Base-by-base conservation (phyloP, 2,888 invertebrate genomes). In the Coremacera marginata region DNA sequence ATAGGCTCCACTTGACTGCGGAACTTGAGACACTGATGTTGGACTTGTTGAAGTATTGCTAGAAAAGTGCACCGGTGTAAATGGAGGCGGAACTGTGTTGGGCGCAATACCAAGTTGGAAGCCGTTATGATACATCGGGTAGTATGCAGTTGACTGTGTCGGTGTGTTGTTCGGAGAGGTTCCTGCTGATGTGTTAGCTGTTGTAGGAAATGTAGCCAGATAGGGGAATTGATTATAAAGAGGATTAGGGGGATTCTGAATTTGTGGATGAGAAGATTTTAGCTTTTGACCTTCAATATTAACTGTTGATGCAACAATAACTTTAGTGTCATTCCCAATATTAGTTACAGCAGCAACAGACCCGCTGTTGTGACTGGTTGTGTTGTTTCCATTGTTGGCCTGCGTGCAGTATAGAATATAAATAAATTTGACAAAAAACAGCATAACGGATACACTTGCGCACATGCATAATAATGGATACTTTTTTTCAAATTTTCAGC, bases 71-170 rank as follows among this genome's bases (percentile, higher is more conserved):
- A 89, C 89, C 7, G 89, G 89, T 3, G 89, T 89, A 76, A 89
- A 89, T 9, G 89, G 89, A 31, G 89, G 89, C 79, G 89, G 89
- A 75, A 88, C 88, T 37, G 88, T 83, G 72, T 88, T 89, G 25
- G 89, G 89, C 16, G 88, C 87, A 76, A 89, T 88, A 27, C 88
- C 85, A 71, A 89, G 76, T 78, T 89, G 89, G 83, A 89, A 89
- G 80, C 89, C 89, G 83, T 89, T 89, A 77, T 89, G 89, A 82
- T 89, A 89, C 89, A 89, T 89, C 19, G 89, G 89, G 84, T 89
- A 89, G 77, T 89, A 89, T 67, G 86, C 82, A 71, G 86, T 83
- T 25, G 86, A 84, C 52, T 84, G 80, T 19, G 84, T 81, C 49
- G 82, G 80, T 27, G 81, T 81, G 71, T 79, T 80, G 44, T 79